phyloP scores from a whole-genome alignment of 2,888 invertebrate species.

The Ichneumon xanthorius region DNA sequence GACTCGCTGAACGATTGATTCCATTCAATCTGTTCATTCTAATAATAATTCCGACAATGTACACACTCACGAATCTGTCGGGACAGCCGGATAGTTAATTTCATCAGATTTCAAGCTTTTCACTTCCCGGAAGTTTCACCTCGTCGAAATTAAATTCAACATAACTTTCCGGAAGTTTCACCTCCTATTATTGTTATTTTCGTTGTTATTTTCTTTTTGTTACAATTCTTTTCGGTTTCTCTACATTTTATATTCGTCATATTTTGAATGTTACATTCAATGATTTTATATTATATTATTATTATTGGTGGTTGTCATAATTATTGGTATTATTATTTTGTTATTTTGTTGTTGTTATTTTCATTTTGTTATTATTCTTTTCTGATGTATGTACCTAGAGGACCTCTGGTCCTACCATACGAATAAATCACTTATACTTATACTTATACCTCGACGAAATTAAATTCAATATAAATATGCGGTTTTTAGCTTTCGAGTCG shows the following conservation, averaged over 20 bases:
- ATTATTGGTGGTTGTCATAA: too few species aligned
- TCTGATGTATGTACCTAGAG: too few species aligned
- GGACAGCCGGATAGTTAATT: neutral
- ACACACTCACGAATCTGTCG: conserved; percentile 10
- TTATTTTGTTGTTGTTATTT: too few species aligned
- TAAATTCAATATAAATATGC: neutral
- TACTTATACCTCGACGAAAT: neutral
- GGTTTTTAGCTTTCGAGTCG: neutral
- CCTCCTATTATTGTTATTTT: too few species aligned
- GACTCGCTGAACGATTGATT: conserved; percentile 59
- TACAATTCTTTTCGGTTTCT: too few species aligned
- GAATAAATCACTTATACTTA: neutral
- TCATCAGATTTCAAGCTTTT: neutral
- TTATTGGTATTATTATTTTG: too few species aligned
- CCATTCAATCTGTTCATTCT: conserved; percentile 60
- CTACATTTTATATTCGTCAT: too few species aligned
- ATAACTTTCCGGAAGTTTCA: neutral
- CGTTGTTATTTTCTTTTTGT: too few species aligned
- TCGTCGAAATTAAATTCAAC: neutral
- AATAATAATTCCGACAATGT: conserved; percentile 48
- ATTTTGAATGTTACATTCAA: too few species aligned
- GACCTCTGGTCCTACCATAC: too few species aligned
- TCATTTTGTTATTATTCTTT: too few species aligned
- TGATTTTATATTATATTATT: too few species aligned
- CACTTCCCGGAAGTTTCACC: neutral